Conservation (phyloP, 1,140 invertebrate species). For the Dreissena polymorpha region DNA sequence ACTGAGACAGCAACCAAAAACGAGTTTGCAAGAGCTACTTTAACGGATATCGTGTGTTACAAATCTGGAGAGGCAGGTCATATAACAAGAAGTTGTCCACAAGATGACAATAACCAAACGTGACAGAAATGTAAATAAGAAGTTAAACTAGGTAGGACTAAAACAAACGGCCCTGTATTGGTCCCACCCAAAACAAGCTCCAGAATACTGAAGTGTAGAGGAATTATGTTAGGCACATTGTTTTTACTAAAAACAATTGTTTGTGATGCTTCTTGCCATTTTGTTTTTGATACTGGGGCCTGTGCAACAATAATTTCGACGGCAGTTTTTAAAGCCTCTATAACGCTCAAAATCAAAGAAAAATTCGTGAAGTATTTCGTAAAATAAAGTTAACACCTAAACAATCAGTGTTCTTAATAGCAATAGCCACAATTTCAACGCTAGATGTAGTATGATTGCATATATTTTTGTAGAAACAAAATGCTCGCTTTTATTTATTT, state of each 20-base stretch:
- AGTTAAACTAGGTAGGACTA: conserved; percentile 20
- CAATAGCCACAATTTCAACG: too few relatives aligned
- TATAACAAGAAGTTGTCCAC: background rate
- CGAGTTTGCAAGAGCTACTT: background rate
- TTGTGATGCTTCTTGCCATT: background rate
- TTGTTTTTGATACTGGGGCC: conserved; percentile 26
- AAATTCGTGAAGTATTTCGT: too few relatives aligned
- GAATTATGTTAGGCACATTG: conserved; percentile 1
- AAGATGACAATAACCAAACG: too few relatives aligned
- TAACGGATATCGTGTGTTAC: background rate
- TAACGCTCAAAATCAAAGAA: too few relatives aligned
- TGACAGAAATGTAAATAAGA: background rate
- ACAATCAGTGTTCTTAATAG: too few relatives aligned
- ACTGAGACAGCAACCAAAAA: background rate
- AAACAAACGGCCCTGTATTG: conserved; percentile 16
- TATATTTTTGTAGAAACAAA: too few relatives aligned
- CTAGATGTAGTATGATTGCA: too few relatives aligned
- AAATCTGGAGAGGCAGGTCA: conserved; percentile 19
- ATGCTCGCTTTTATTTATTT: too few relatives aligned
- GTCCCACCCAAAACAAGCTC: conserved; percentile 13
- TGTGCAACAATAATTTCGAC: conserved; percentile 25
- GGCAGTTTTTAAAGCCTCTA: conserved; percentile 6
- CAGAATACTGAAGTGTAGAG: background rate
- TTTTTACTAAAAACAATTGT: background rate
- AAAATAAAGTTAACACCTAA: too few relatives aligned